A percentile compares a stretch with the other conserved stretches of the same genome.
Conservation (phyloP, 2,888 invertebrate genomes). For the Muschampia plurimacula region DNA sequence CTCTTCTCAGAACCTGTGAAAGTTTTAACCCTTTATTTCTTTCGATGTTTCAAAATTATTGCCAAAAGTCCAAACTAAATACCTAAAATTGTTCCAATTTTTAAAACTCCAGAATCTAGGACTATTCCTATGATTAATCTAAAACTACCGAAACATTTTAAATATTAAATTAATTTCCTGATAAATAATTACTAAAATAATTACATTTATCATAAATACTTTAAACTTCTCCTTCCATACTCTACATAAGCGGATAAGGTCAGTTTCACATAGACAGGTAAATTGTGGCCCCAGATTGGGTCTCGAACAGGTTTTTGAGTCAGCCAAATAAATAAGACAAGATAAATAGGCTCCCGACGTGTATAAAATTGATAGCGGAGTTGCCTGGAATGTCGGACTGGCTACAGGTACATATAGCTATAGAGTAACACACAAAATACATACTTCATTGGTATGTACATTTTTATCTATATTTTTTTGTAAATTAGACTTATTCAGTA, state of each 20-base stretch:
- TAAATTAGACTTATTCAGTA: too few species aligned
- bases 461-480: too few species aligned
- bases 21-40: conserved; percentile 68
- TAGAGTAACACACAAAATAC: not conserved
- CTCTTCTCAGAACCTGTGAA: conserved; percentile 80
- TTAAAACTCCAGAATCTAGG: not conserved
- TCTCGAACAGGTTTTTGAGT: conserved; percentile 79
- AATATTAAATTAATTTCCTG: too few species aligned
- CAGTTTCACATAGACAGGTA: conserved; percentile 65
- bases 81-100: not conserved
- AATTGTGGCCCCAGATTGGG: conserved; percentile 65
- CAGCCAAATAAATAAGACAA: conserved; percentile 82
- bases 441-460: too few species aligned
- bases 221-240: conserved; percentile 1
- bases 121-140: not conserved
- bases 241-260: conserved; percentile 19
- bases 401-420: not conserved
- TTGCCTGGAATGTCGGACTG: conserved; percentile 66
- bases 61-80: not conserved
- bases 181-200: not conserved
- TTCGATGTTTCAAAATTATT: not conserved
- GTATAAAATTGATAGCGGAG: conserved; percentile 83
- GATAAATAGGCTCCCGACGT: conserved; percentile 82
- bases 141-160: too few species aligned
- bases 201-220: not conserved